A percentile compares a stretch with the other conserved stretches of the same genome.
phyloP scores from a whole-genome alignment of 2,113 vertebrate genomes.

The Octodon degus region DNA sequence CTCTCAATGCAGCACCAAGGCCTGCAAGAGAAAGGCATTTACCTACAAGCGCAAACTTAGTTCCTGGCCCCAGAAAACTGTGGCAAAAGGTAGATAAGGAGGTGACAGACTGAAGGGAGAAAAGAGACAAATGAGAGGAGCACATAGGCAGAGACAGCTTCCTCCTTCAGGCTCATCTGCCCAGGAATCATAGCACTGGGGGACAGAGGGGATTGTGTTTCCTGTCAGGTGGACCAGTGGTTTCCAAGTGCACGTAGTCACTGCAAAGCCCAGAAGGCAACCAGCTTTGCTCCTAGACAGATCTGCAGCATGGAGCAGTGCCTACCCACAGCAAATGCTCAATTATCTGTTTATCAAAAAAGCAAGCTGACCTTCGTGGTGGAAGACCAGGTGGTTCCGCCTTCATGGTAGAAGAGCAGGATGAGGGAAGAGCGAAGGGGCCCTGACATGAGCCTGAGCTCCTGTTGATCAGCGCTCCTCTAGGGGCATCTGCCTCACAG shows the following conservation, averaged over 20 bases:
- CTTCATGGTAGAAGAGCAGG: background rate
- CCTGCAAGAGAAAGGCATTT: background rate
- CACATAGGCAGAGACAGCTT: background rate
- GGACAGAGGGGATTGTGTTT: background rate
- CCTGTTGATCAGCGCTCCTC: background rate
- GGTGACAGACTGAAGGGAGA: background rate
- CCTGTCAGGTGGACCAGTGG: background rate
- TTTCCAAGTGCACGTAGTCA: background rate
- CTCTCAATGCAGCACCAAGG: background rate
- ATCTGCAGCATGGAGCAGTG: no score
- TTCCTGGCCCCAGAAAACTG: background rate
- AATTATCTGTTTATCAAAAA: background rate
- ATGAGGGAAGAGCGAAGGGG: background rate
- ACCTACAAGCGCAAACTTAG: background rate
- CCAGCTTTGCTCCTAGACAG: background rate
- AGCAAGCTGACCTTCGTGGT: background rate
- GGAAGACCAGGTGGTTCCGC: background rate
- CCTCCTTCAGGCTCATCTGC: background rate
- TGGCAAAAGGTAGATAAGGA: background rate
- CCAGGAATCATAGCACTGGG: background rate
- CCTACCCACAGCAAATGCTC: background rate
- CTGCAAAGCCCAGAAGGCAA: fast-evolving
- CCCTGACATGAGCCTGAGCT: background rate
- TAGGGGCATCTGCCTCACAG: background rate
- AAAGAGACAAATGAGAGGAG: background rate